These are phyloP conservation scores for Sinella curviseta DNA, from an alignment of 1,140 invertebrate genomes.

Conservation along the genomic window DNA sequence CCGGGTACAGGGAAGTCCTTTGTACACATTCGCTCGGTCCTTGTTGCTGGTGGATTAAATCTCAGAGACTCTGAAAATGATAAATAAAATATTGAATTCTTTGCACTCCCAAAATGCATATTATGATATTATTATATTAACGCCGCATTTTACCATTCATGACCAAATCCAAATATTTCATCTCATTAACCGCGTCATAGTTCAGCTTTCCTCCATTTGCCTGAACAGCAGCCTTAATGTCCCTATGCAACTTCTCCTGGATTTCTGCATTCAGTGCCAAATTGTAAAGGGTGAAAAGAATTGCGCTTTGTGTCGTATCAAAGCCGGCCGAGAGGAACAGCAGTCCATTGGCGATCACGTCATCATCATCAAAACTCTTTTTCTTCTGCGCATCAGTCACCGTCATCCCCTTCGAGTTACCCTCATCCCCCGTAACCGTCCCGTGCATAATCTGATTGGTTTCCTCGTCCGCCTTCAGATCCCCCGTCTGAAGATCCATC, in stretches of 20 bases:
- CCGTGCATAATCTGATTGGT: constrained; percentile 56
- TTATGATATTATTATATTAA: background rate
- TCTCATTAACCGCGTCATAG: constrained; percentile 54
- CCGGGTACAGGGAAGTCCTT: constrained; percentile 52
- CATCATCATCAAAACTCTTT: constrained; percentile 53
- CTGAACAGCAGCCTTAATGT: constrained; percentile 54
- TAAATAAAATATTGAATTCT: background rate
- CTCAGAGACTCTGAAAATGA: constrained; percentile 57
- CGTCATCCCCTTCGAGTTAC: too few species aligned
- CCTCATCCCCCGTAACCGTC: background rate
- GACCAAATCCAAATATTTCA: constrained; percentile 54
- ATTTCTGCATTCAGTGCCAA: constrained; percentile 58
- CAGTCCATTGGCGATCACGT: constrained; percentile 58
- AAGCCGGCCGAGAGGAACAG: constrained; percentile 61
- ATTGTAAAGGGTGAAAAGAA: constrained; percentile 59
- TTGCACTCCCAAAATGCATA: background rate
- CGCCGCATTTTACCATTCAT: background rate
- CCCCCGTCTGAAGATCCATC: constrained; percentile 53
- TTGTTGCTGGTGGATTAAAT: constrained; percentile 57
- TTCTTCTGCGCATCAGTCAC: background rate
- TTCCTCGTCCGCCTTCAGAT: constrained; percentile 49
- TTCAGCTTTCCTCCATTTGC: constrained; percentile 50
- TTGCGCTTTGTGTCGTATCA: constrained; percentile 57
- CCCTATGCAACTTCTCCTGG: constrained; percentile 57
- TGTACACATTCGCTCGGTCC: constrained; percentile 56